Evolutionary conservation across 1,140 invertebrate species (phyloP).

Genomic region (Aleiodes sp.): DNA sequence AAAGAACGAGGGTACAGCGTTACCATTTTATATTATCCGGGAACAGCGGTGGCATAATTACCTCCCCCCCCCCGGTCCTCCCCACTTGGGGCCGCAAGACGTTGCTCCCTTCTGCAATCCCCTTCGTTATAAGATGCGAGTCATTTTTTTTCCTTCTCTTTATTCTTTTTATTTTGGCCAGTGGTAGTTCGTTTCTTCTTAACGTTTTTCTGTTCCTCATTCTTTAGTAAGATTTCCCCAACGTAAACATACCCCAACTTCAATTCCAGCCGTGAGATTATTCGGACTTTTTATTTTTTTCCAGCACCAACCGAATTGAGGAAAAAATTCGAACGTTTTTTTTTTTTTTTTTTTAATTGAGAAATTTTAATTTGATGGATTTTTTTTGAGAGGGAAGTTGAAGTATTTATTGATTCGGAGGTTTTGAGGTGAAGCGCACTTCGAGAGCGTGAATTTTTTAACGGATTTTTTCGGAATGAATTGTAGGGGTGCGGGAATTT

Average conservation of each 20-base stretch:
- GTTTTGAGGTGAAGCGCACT: too few species aligned
- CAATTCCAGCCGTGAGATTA: slow-evolving; percentile 28
- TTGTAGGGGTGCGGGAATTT: too few species aligned
- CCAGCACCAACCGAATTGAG: too few species aligned
- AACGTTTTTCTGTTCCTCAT: slow-evolving; percentile 29
- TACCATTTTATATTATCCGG: slow-evolving; percentile 53
- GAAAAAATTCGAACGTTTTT: too few species aligned
- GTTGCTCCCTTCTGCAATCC: slow-evolving; percentile 26
- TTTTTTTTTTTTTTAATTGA: background rate
- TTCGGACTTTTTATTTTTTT: slow-evolving; percentile 17
- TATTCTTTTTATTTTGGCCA: slow-evolving; percentile 32
- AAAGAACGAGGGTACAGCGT: slow-evolving; percentile 28
- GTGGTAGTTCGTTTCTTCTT: slow-evolving; percentile 12
- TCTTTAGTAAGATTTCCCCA: slow-evolving; percentile 54
- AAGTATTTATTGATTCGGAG: too few species aligned
- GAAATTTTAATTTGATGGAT: too few species aligned
- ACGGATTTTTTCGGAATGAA: too few species aligned
- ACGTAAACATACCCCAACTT: slow-evolving; percentile 48
- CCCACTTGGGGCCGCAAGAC: slow-evolving; percentile 10
- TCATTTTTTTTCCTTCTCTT: background rate
- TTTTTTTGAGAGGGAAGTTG: too few species aligned
- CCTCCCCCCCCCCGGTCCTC: slow-evolving; percentile 27
- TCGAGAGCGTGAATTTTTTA: too few species aligned
- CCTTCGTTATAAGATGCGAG: slow-evolving; percentile 42
- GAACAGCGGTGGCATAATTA: slow-evolving; percentile 56